These are phyloP conservation scores for Danaus plexippus DNA, from an alignment of 1,140 invertebrate species.

Conservation along the genomic window DNA sequence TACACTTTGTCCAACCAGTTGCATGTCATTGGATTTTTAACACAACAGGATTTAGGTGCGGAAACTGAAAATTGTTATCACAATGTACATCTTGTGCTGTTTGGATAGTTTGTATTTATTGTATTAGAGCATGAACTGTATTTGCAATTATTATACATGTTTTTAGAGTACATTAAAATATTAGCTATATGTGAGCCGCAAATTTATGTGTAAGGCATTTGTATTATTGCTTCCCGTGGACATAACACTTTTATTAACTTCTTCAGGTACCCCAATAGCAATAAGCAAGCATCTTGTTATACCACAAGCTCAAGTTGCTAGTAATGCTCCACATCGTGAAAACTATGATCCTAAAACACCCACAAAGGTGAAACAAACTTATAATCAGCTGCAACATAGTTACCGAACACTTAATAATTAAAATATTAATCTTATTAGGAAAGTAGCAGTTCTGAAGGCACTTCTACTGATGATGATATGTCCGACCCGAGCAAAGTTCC, in stretches of 20 bases:
- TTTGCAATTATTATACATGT: too few species aligned
- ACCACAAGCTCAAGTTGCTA: constrained; percentile 72
- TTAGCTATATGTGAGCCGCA: too few species aligned
- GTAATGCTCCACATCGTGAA: constrained; percentile 66
- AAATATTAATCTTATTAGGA: constrained; percentile 39
- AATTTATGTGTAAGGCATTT: too few species aligned
- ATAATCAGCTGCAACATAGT: too few species aligned
- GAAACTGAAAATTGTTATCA: too few species aligned
- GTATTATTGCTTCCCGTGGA: too few species aligned
- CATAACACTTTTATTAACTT: too few species aligned
- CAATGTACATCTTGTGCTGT: too few species aligned
- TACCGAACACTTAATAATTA: too few species aligned
- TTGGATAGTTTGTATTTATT: too few species aligned
- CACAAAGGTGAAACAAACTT: constrained; percentile 48
- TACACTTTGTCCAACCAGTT: constrained; percentile 53
- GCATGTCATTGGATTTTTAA: constrained; percentile 61
- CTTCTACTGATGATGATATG: constrained; percentile 74
- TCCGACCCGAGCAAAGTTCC: constrained; percentile 86
- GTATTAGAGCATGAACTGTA: too few species aligned
- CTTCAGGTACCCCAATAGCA: constrained; percentile 89
- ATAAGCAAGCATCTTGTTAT: constrained; percentile 92
- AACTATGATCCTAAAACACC: constrained; percentile 73
- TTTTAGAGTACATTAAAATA: too few species aligned
- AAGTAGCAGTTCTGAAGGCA: constrained; percentile 75
- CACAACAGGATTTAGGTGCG: constrained; percentile 59